Percentiles rank a stretch among this genome's conserved stretches.
Evolutionary conservation across 1,140 invertebrate species (phyloP).

Genomic region (Zaprionus vittiger): DNA sequence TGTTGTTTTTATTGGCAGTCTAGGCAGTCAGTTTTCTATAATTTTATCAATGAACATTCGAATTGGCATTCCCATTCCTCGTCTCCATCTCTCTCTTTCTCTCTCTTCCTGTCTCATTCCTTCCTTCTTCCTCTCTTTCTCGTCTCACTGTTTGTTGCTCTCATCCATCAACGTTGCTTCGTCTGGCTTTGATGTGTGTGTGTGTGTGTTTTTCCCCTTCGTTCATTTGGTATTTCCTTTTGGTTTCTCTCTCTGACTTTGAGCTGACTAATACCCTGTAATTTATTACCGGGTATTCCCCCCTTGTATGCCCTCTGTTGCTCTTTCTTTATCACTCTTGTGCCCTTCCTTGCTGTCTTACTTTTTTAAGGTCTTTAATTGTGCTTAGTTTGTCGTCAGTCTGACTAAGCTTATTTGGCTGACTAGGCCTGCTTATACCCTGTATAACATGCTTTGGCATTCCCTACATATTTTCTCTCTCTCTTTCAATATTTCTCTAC

Average conservation of each 20-base stretch:
- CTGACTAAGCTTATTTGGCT: no score
- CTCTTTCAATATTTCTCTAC: no score
- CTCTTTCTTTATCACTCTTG: no score
- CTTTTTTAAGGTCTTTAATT: no score
- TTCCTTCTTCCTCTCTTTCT: background rate
- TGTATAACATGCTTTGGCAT: background rate
- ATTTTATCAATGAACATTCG: constrained; percentile 54
- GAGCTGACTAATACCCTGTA: background rate
- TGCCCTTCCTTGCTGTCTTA: no score
- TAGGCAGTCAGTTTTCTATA: constrained; percentile 48
- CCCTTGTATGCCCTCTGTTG: background rate
- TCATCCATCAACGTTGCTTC: constrained; percentile 31
- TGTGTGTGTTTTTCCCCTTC: background rate
- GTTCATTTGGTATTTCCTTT: background rate
- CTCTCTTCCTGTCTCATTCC: background rate
- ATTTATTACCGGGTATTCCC: background rate
- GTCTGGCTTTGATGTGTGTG: constrained; percentile 44
- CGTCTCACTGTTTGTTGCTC: background rate
- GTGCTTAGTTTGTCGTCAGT: no score
- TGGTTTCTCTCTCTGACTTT: background rate
- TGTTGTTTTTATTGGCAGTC: constrained; percentile 43
- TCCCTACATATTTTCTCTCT: background rate
- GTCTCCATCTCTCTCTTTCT: background rate
- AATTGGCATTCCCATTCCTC: background rate
- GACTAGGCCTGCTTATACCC: background rate